phyloP scores from a whole-genome alignment of 2,888 invertebrate genomes.

The Oeneis ivallda region DNA sequence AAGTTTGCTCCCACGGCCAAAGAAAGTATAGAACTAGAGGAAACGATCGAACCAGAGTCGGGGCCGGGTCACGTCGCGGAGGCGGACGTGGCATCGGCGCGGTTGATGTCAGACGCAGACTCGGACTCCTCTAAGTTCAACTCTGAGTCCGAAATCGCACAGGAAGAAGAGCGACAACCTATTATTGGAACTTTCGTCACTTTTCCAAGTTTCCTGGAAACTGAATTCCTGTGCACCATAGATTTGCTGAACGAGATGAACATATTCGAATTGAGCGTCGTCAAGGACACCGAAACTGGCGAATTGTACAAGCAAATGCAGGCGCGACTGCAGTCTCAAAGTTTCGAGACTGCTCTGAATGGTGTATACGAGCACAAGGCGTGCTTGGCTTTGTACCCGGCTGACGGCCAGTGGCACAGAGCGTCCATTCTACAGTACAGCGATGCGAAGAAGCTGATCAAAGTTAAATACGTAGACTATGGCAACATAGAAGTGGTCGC shows the following conservation, averaged over 20 bases:
- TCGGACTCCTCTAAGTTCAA: too few relatives aligned
- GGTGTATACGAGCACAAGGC: conserved; percentile 75
- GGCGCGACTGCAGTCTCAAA: conserved; percentile 73
- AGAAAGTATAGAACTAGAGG: conserved; percentile 31
- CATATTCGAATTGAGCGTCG: conserved; percentile 59
- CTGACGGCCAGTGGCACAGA: conserved; percentile 87
- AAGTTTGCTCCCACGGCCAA: conserved; percentile 48
- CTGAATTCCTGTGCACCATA: conserved; percentile 61
- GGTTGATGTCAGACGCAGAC: conserved; percentile 45
- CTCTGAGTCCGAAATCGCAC: conserved; percentile 56
- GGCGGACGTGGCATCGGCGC: conserved; percentile 48
- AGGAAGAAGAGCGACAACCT: conserved; percentile 49
- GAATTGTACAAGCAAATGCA: conserved; percentile 74
- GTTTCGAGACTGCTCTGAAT: conserved; percentile 61
- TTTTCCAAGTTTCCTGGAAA: conserved; percentile 48
- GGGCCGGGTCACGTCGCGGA: conserved; percentile 66
- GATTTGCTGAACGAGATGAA: conserved; percentile 56
- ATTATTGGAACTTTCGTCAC: conserved; percentile 44
- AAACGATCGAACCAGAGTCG: conserved; percentile 50
- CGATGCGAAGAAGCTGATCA: conserved; percentile 65
- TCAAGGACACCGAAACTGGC: conserved; percentile 64
- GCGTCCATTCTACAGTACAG: conserved; percentile 82
- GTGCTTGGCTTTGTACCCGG: conserved; percentile 83
- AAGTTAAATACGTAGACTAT: conserved; percentile 88
- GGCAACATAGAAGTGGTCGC: conserved; percentile 84